Percentiles rank a stretch among this genome's conserved stretches.
phyloP scores from a whole-genome alignment of 1,140 invertebrate genomes.

The Aphelinus atriplicis region DNA sequence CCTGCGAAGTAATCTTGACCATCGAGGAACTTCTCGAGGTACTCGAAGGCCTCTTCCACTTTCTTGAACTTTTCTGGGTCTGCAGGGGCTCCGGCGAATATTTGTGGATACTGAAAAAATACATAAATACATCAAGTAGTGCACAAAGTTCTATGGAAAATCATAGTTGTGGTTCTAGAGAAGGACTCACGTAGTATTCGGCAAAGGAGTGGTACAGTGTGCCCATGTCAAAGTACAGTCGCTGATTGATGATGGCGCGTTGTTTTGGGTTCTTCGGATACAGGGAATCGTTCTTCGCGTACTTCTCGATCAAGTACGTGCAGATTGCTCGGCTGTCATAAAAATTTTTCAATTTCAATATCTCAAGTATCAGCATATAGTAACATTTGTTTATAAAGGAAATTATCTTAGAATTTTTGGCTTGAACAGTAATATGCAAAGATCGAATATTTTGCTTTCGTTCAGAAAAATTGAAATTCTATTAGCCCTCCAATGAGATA shows the following conservation, averaged over 20 bases:
- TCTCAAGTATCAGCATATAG: no score
- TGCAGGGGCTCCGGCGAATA: slow-evolving; percentile 72
- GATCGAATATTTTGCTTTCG: no score
- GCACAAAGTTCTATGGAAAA: not conserved
- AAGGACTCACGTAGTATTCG: slow-evolving; percentile 72
- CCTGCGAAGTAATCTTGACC: slow-evolving; percentile 57
- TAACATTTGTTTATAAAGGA: slow-evolving; percentile 2
- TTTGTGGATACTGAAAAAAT: slow-evolving; percentile 73
- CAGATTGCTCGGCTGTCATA: slow-evolving; percentile 74
- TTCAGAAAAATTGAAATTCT: no score
- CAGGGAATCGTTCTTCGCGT: slow-evolving; percentile 74
- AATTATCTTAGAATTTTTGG: no score
- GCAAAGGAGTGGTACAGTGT: slow-evolving; percentile 73
- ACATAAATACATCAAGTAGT: not conserved
- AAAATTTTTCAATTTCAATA: slow-evolving; percentile 5
- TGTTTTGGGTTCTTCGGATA: slow-evolving; percentile 76
- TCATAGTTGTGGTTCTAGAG: not conserved
- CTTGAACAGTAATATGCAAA: no score
- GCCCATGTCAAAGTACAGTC: slow-evolving; percentile 79
- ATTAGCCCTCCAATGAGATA: no score
- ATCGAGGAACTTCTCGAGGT: slow-evolving; percentile 57
- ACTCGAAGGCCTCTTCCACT: slow-evolving; percentile 47
- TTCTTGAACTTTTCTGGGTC: slow-evolving; percentile 72
- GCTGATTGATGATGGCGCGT: slow-evolving; percentile 77
- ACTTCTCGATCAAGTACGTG: slow-evolving; percentile 76